Evolutionary conservation across 1,140 invertebrate genomes (phyloP).

Genomic region (Maconellicoccus hirsutus): DNA sequence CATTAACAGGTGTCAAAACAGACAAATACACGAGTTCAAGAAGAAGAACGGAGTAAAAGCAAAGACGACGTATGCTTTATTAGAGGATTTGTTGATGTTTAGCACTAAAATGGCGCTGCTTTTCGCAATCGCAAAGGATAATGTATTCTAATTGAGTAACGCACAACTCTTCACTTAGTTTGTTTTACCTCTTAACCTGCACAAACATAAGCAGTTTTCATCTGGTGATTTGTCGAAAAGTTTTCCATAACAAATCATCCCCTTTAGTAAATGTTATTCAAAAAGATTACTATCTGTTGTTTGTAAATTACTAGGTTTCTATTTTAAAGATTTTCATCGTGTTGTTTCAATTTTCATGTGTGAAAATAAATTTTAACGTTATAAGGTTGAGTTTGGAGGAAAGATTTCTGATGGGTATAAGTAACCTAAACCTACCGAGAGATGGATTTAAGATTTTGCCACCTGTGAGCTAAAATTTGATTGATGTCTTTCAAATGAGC

Average conservation of each 20-base stretch:
- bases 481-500: no score
- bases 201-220: constrained; percentile 19
- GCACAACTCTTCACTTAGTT: constrained; percentile 16
- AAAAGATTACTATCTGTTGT: constrained; percentile 16
- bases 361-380: background rate
- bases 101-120: constrained; percentile 14
- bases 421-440: no score
- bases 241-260: constrained; percentile 20
- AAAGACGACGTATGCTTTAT: constrained; percentile 15
- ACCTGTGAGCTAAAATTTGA: no score
- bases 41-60: background rate
- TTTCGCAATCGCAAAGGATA: constrained; percentile 17
- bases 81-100: constrained; percentile 19
- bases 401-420: no score
- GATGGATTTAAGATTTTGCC: no score
- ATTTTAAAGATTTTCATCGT: background rate
- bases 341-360: background rate
- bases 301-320: background rate
- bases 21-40: background rate
- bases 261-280: constrained; percentile 8
- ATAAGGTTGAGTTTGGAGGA: no score
- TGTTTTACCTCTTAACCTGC: constrained; percentile 21
- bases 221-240: constrained; percentile 19
- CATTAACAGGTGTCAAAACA: constrained; percentile 22
- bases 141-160: constrained; percentile 21